A percentile compares a stretch with the other conserved stretches of the same genome.
These are phyloP conservation scores for Zosterops lateralis DNA, from an alignment of 2,113 vertebrate genomes.

Conservation along the genomic window DNA sequence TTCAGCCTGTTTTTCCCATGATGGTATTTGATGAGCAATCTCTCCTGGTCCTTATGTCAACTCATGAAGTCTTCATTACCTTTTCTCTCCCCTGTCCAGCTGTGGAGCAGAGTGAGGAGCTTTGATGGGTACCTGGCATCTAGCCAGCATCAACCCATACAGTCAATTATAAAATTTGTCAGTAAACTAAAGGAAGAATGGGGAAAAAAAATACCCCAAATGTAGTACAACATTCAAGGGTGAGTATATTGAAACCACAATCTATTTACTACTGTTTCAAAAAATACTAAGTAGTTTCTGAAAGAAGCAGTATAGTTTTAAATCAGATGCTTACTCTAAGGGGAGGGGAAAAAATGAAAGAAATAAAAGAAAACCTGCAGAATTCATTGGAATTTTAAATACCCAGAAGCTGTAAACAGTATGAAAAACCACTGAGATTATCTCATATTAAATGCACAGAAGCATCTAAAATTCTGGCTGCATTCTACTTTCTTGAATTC, in stretches of 20 bases:
- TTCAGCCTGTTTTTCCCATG: neutral
- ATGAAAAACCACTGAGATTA: neutral
- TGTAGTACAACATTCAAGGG: neutral
- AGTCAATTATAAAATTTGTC: neutral
- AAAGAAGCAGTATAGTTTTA: neutral
- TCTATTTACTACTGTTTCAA: neutral
- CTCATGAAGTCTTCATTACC: neutral
- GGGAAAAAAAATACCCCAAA: neutral
- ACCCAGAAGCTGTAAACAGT: neutral
- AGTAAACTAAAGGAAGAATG: neutral
- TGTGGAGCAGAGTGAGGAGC: neutral
- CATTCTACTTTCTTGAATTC: neutral
- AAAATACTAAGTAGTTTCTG: neutral
- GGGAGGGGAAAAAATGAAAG: neutral
- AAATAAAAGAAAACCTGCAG: neutral
- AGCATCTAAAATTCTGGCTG: neutral
- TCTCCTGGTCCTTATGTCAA: neutral
- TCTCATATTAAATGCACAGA: neutral
- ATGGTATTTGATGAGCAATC: neutral
- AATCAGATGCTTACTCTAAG: neutral
- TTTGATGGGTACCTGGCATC: neutral
- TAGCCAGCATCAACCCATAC: neutral
- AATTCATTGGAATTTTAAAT: neutral
- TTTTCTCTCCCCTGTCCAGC: neutral
- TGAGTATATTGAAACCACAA: neutral